A percentile compares a stretch with the other conserved stretches of the same genome.
phyloP scores from a whole-genome alignment of 2,888 invertebrate genomes.

The Apotomis betuletana region DNA sequence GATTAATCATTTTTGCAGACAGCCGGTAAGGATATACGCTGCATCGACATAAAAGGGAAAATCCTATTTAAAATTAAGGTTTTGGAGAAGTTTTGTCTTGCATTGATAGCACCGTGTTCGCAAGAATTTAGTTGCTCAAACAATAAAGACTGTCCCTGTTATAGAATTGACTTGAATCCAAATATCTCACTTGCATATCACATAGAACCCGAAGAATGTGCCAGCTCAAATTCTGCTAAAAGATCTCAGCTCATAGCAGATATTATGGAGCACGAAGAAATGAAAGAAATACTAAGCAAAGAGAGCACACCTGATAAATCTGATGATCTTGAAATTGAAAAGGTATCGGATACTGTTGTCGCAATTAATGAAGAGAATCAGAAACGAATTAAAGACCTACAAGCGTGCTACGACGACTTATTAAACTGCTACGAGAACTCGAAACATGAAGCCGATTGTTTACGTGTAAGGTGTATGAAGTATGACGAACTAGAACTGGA shows the following conservation, averaged over 20 bases:
- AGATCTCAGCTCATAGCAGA: conserved; percentile 75
- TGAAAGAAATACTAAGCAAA: conserved; percentile 71
- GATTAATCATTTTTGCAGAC: conserved; percentile 57
- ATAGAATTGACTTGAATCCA: conserved; percentile 59
- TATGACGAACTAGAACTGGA: conserved; percentile 69
- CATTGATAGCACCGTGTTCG: conserved; percentile 72
- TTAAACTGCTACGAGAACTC: conserved; percentile 69
- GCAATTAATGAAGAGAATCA: conserved; percentile 67
- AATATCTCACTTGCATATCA: conserved; percentile 61
- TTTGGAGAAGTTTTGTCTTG: conserved; percentile 74
- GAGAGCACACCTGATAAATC: conserved; percentile 52
- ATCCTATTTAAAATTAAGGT: conserved; percentile 75
- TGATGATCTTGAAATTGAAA: conserved; percentile 53
- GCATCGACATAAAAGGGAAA: conserved; percentile 73
- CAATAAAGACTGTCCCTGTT: conserved; percentile 61
- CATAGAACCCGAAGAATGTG: conserved; percentile 58
- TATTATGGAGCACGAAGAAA: conserved; percentile 74
- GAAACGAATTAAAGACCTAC: conserved; percentile 68
- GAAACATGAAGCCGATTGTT: conserved; percentile 66
- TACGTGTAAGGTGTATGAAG: conserved; percentile 61
- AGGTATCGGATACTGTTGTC: conserved; percentile 54
- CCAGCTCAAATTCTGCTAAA: conserved; percentile 55
- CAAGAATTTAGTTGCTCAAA: conserved; percentile 52
- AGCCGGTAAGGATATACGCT: conserved; percentile 67
- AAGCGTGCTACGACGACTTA: conserved; percentile 70